Evolutionary conservation across 2,888 invertebrate species (phyloP).

Genomic region (Brachycybe producta): DNA sequence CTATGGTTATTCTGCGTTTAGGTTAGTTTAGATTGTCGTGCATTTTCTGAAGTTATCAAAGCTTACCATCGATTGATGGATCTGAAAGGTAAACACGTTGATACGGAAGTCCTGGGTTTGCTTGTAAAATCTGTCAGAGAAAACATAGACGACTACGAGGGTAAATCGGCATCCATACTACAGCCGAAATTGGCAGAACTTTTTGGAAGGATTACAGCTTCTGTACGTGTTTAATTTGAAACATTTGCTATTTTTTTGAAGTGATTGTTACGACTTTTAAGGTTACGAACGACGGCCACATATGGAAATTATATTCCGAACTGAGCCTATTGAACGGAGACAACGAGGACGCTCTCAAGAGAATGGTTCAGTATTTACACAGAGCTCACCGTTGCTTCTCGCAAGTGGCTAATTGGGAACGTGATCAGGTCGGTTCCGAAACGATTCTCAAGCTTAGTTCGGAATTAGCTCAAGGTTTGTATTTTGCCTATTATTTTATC

Average conservation of each 20-base stretch:
- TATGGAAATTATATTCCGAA: conserved; percentile 4
- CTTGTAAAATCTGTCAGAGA: conserved; percentile 3
- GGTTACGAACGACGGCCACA: conserved; percentile 2
- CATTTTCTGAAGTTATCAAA: conserved; percentile 68
- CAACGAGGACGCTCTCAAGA: not conserved
- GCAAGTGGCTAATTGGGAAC: not conserved
- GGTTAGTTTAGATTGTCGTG: conserved; percentile 63
- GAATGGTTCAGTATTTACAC: conserved; percentile 3
- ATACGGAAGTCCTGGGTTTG: conserved; percentile 47
- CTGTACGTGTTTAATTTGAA: not conserved
- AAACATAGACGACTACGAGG: conserved; percentile 4
- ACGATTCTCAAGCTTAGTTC: conserved; percentile 1
- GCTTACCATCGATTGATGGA: conserved; percentile 76
- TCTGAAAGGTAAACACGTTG: conserved; percentile 63
- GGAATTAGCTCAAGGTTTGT: conserved; percentile 9
- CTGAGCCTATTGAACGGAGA: not conserved
- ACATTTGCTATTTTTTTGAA: not conserved
- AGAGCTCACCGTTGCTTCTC: not conserved
- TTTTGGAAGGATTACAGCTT: conserved; percentile 8
- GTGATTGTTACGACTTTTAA: too few species aligned
- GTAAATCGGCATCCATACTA: conserved; percentile 1
- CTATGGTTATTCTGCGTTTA: conserved; percentile 40
- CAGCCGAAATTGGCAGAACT: conserved; percentile 3
- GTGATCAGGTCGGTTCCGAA: not conserved
- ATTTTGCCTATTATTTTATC: too few species aligned